phyloP scores from a whole-genome alignment of 2,888 invertebrate genomes.

The Ophraella communa region DNA sequence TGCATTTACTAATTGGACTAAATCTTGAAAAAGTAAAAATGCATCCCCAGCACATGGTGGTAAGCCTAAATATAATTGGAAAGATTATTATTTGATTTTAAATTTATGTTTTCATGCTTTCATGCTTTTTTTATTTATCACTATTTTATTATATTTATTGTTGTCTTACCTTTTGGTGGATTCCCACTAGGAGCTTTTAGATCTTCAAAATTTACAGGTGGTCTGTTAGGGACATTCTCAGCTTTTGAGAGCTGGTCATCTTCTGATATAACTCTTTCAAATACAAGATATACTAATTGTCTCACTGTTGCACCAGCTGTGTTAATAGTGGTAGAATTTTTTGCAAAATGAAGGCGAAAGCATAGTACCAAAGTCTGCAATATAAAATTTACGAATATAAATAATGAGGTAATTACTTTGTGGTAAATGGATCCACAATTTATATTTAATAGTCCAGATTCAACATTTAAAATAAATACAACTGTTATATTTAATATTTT shows the following conservation, averaged over 20 bases:
- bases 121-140: constrained; percentile 1
- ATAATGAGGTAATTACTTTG: background rate
- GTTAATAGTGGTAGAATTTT: constrained; percentile 93
- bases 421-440: background rate
- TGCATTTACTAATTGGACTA: constrained; percentile 95
- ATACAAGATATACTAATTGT: constrained; percentile 91
- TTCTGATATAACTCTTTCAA: constrained; percentile 83
- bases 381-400: background rate
- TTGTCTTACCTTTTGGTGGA: constrained; percentile 70
- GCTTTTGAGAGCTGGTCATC: constrained; percentile 62
- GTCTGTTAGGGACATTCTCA: constrained; percentile 48
- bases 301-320: constrained; percentile 98
- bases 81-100: too few relatives aligned
- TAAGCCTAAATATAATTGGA: too few relatives aligned
- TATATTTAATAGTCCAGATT: too few relatives aligned
- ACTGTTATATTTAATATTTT: too few relatives aligned
- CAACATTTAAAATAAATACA: too few relatives aligned
- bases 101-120: constrained; percentile 7
- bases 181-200: constrained; percentile 76
- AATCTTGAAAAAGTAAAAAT: constrained; percentile 94
- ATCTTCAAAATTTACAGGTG: constrained; percentile 76
- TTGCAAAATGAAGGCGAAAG: constrained; percentile 94
- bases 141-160: background rate
- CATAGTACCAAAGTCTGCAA: constrained; percentile 89
- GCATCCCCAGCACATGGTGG: constrained; percentile 92